Base-by-base conservation (phyloP, 2,113 vertebrate species). In the Osmerus eperlanus region DNA sequence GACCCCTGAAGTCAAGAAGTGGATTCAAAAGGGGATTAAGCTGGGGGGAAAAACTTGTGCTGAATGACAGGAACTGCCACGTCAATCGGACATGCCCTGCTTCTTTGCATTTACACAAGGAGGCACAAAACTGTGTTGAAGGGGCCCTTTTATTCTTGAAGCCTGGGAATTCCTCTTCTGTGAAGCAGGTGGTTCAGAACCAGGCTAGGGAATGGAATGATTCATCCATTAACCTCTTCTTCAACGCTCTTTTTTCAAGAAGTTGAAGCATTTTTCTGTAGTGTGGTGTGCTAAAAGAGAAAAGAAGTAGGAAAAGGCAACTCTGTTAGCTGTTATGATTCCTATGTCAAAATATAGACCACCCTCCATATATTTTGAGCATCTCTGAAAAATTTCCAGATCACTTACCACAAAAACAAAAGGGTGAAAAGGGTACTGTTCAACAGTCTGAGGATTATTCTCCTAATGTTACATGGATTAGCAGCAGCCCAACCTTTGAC, bases 401-500 rank as follows among this genome's bases (percentile, higher is more conserved):
- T 87, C 77, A 66, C 70, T 89, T 82, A 69, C 79, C 68, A 66
- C 32, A 72, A 79, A 81, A 84, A 87, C 81, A 83, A 86, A 83
- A 78, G 77, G 18, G 29, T 54, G 28, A 62, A 60, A 66, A 73
- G 86, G 77, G 52, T 56, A 60, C 41, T 72, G 81, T 62, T 3
- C 67, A 70, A 70, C 55, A 56, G 72, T 68, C 72, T 3, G 67
- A 65, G 88, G 91, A 90, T 92, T 92, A 92, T 81, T 87, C 88
- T 87, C 75, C 90, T 92, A 70, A 59, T 74, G 84, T 92, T 91
- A 85, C 91, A 78, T 66, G 83, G 89, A 88, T 88, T 86, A 87
- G 83, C 85, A 78, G 83, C 80, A 80, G 83, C 58, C 23, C 81
- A 65, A 89, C 88, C 87, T 89, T 87, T 87, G 86, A 86, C 83